A percentile compares a stretch with the other conserved stretches of the same genome.
phyloP scores from a whole-genome alignment of 2,113 vertebrate genomes.

The Buteo buteo region DNA sequence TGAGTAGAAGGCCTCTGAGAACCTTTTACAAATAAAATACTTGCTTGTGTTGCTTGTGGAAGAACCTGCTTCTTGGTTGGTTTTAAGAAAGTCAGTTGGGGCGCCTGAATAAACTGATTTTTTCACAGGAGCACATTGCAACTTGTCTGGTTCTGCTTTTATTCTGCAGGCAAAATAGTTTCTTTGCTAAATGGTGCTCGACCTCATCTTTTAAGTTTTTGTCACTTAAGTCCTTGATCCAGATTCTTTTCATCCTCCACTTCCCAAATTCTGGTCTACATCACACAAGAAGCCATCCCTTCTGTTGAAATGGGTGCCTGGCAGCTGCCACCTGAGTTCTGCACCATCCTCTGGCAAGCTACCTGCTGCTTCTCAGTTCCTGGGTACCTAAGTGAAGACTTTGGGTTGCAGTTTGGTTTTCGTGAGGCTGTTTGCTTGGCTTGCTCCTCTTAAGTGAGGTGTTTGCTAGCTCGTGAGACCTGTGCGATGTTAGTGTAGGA shows the following conservation, averaged over 20 bases:
- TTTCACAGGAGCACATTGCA: constrained; percentile 4
- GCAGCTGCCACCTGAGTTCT: neutral
- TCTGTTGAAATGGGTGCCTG: neutral
- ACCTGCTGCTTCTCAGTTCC: neutral
- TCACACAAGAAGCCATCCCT: neutral
- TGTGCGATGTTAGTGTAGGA: neutral
- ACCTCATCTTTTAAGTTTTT: neutral
- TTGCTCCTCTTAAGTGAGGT: neutral
- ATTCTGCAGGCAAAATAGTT: constrained; percentile 29
- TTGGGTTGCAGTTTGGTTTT: neutral
- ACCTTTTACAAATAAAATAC: constrained; percentile 9
- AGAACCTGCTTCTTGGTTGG: constrained; percentile 22
- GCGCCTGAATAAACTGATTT: constrained; percentile 20
- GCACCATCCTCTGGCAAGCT: neutral
- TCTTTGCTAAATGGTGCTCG: neutral
- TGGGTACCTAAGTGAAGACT: neutral
- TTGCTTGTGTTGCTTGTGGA: constrained; percentile 21
- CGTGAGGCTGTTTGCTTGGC: neutral
- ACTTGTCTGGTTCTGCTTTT: constrained; percentile 51
- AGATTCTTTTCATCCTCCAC: neutral
- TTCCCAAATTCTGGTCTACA: neutral
- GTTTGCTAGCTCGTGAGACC: fast-evolving
- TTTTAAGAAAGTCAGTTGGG: neutral
- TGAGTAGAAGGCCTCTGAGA: neutral
- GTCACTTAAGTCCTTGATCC: neutral